Evolutionary conservation across 2,888 invertebrate genomes (phyloP).

Genomic region (Neuroscelio doddi): DNA sequence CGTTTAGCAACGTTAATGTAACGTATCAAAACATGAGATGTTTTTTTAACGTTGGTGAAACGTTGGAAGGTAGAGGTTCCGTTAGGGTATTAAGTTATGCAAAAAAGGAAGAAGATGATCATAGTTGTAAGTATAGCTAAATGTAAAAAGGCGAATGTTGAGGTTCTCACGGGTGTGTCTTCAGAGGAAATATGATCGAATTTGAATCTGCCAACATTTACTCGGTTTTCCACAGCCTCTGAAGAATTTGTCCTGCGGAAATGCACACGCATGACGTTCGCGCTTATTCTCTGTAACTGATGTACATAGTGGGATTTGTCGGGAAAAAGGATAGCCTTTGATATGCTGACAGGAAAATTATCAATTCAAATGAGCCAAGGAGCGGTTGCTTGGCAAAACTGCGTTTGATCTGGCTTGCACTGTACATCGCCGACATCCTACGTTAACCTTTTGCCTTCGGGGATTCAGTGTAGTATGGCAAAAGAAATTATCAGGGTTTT

Average conservation of each 20-base stretch:
- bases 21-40: no score
- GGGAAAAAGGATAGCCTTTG: constrained; percentile 62
- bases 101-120: no score
- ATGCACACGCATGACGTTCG: constrained; percentile 41
- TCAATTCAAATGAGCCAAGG: constrained; percentile 69
- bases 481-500: constrained; percentile 21
- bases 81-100: no score
- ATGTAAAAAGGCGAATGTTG: constrained; percentile 29
- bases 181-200: constrained; percentile 47
- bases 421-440: constrained; percentile 20
- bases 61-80: no score
- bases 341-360: constrained; percentile 70
- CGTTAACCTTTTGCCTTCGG: constrained; percentile 27
- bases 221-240: constrained; percentile 28
- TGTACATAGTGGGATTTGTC: constrained; percentile 21
- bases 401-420: constrained; percentile 67
- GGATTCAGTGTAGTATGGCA: no score
- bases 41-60: no score
- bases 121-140: no score
- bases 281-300: constrained; percentile 21
- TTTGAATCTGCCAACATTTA: constrained; percentile 58
- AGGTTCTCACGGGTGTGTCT: constrained; percentile 57
- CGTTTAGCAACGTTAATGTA: no score
- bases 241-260: constrained; percentile 45
- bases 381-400: constrained; percentile 68